Base-by-base conservation (phyloP, 2,888 invertebrate species). In the Theodoxus fluviatilis region DNA sequence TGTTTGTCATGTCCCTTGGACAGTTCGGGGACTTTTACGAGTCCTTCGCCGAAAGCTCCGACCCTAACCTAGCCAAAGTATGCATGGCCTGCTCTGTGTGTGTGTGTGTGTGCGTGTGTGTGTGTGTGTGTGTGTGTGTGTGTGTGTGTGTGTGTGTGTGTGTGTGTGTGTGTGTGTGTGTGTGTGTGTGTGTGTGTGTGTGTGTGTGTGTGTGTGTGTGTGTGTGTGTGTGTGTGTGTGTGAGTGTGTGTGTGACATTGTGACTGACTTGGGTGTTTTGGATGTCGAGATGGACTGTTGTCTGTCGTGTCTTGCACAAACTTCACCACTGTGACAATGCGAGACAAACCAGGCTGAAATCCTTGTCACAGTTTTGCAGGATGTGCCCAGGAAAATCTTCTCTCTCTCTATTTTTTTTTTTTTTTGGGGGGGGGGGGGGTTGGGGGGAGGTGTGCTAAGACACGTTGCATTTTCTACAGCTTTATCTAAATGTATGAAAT, bases 1-100 rank as follows among this genome's bases (percentile, higher is more conserved):
- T 98, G 95, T 98, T 98, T 86, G 91, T 98, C 69, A 98, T 98
- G 95, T 98, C 98, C 0, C 90, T 98, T 80, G 96, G 97, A 1
- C 96, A 96, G 79, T 98, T 98, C 87, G 96, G 94, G 0, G 95
- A 96, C 84, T 96, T 97, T 85, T 98, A 95, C 83, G 92, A 92
- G 40, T 94, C 95, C 0, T 95, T 98, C 86, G 93, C 93, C 76
- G 91, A 92, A 78, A 95, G 96, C 0, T 92, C 94, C 80, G 94
- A 96, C 85, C 70, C 82, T 73, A 70, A 81, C 74, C 93, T 94
- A 83, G 95, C 94, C 18, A 96, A 96, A 90, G 94, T 94, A 89
- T 70, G 79, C 67, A 22, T 37, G 25, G 25, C n/a, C 40, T 43
- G 33, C 28, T 49, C 9, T 61, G 55, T 61, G 38, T 43, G 52